Conservation (phyloP, 2,797 vertebrate genomes). For the Crax fasciolata region DNA sequence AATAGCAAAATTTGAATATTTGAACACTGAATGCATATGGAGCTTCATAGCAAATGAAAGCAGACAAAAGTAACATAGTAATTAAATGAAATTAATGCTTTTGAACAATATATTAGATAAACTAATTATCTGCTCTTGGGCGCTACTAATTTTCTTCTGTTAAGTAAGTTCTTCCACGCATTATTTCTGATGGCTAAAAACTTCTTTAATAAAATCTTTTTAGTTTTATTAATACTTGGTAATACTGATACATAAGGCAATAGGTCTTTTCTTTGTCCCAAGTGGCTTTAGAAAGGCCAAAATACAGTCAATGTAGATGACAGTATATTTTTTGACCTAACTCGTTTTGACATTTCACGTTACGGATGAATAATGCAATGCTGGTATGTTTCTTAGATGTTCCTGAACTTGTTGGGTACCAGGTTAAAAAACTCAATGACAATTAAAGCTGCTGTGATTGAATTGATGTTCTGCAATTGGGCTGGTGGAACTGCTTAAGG, state of each 20-base stretch:
- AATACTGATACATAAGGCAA: not conserved
- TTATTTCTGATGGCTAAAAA: not conserved
- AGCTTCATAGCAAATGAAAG: not conserved
- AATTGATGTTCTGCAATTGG: not conserved
- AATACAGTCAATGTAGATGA: not conserved
- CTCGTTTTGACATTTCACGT: not conserved
- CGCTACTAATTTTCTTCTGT: not conserved
- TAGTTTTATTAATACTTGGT: not conserved
- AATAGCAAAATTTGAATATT: not conserved
- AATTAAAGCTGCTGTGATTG: not conserved
- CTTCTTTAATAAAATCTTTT: not conserved
- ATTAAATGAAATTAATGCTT: not conserved
- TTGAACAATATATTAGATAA: not conserved
- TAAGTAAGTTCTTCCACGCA: not conserved
- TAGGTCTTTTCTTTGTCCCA: not conserved
- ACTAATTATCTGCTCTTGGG: not conserved
- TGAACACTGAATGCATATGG: not conserved
- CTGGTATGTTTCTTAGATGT: not conserved
- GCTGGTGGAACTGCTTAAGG: not conserved
- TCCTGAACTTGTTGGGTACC: not conserved
- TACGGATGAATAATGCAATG: not conserved
- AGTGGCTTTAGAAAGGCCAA: not conserved
- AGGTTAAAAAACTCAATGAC: not conserved
- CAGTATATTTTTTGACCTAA: not conserved
- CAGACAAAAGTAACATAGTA: not conserved